phyloP scores from a whole-genome alignment of 2,797 vertebrate species.

The Gorsachius magnificus region DNA sequence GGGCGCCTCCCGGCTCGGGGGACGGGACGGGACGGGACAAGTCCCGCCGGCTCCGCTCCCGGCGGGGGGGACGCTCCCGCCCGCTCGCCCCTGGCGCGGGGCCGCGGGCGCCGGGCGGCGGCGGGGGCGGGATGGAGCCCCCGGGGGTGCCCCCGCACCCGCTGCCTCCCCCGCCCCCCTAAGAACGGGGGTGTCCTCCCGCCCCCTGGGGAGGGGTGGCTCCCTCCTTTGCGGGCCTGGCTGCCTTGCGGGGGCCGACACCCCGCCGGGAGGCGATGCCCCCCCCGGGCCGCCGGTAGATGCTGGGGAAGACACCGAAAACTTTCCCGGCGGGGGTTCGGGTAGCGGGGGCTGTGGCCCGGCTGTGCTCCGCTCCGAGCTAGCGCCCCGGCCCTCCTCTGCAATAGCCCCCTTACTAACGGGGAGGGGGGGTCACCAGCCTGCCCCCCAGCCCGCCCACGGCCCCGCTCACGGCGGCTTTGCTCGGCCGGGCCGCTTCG shows the following conservation, averaged over 20 bases:
- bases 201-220: neutral
- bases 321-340: neutral
- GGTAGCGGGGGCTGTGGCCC: neutral
- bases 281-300: too few species aligned
- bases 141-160: too few species aligned
- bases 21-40: neutral
- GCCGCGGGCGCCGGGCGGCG: neutral
- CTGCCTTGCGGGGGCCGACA: neutral
- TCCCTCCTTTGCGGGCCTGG: neutral
- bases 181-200: neutral
- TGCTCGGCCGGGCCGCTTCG: neutral
- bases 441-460: rapidly evolving
- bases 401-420: neutral
- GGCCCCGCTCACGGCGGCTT: neutral
- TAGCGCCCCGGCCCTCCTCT: neutral
- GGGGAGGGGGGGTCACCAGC: neutral
- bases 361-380: neutral
- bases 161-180: too few species aligned
- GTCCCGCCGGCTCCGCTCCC: neutral
- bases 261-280: neutral
- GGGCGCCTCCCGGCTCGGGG: neutral
- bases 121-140: neutral
- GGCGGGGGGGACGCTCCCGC: neutral
- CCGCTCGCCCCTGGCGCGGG: neutral
- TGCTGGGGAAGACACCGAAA: neutral